phyloP scores from a whole-genome alignment of 2,888 invertebrate genomes.

The Digitonthophagus gazella region DNA sequence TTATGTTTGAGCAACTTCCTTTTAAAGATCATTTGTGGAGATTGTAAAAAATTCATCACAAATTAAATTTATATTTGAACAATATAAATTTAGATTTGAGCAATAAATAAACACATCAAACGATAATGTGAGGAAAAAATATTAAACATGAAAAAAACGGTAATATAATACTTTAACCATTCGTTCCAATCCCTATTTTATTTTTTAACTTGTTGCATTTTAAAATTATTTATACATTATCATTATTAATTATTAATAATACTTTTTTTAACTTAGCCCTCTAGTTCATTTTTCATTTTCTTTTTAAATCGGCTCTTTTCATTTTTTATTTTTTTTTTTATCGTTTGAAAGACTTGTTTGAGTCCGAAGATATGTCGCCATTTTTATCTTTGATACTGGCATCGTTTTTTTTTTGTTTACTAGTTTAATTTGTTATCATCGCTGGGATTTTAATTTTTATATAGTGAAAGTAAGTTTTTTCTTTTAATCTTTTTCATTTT shows the following conservation, averaged over 20 bases:
- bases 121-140: slow-evolving; percentile 1
- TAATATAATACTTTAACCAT: slow-evolving; percentile 9
- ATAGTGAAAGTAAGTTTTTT: neutral
- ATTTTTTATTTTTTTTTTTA: slow-evolving; percentile 6
- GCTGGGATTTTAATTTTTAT: neutral
- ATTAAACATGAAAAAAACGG: slow-evolving; percentile 7
- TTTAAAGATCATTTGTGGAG: slow-evolving; percentile 36
- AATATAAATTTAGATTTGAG: too few relatives aligned
- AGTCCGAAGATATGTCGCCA: slow-evolving; percentile 14
- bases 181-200: slow-evolving; percentile 13
- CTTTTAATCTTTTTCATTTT: neutral
- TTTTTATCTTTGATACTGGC: slow-evolving; percentile 9
- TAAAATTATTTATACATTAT: slow-evolving; percentile 9
- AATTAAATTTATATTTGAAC: too few relatives aligned
- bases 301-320: slow-evolving; percentile 7
- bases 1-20: slow-evolving; percentile 46
- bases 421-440: neutral
- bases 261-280: neutral
- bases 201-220: slow-evolving; percentile 1
- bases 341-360: slow-evolving; percentile 15
- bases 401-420: slow-evolving; percentile 2
- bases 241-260: slow-evolving; percentile 6
- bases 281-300: neutral
- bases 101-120: slow-evolving; percentile 28
- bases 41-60: slow-evolving; percentile 31